A percentile compares a stretch with the other conserved stretches of the same genome.
These are phyloP conservation scores for Pterobdella sp. DNA, from an alignment of 2,888 invertebrate species.

Conservation along the genomic window DNA sequence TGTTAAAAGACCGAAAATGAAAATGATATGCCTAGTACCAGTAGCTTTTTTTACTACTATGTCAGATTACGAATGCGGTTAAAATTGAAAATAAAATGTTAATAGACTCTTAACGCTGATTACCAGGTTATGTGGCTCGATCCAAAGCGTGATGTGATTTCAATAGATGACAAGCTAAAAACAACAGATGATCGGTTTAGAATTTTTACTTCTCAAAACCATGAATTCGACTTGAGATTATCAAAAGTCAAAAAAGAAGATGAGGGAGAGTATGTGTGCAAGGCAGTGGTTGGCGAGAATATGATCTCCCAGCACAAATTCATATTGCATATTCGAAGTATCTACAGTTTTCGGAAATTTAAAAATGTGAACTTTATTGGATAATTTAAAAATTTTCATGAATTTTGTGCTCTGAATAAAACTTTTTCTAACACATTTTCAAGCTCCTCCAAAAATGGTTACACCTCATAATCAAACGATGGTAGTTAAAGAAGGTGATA, in stretches of 20 bases:
- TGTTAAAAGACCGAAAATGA: too few species aligned
- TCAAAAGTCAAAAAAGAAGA: background rate
- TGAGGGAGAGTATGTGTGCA: constrained; percentile 6
- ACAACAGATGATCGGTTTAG: background rate
- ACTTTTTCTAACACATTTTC: background rate
- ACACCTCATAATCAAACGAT: background rate
- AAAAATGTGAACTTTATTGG: too few species aligned
- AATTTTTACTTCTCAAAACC: background rate
- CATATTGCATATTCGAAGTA: background rate
- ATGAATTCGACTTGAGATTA: background rate
- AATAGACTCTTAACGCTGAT: too few species aligned
- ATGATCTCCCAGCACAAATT: background rate
- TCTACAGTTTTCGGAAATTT: too few species aligned
- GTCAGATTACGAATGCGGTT: too few species aligned
- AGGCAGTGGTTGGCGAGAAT: background rate
- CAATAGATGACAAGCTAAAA: background rate
- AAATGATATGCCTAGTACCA: too few species aligned
- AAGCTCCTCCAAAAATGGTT: background rate
- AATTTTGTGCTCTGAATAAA: too few species aligned
- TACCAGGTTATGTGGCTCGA: background rate
- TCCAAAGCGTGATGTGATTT: background rate
- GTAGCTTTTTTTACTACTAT: too few species aligned
- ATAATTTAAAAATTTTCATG: too few species aligned
- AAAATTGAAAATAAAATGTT: too few species aligned
- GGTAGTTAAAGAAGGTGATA: background rate